Conservation (phyloP, 2,888 invertebrate genomes). For the Epicampocera succincta region DNA sequence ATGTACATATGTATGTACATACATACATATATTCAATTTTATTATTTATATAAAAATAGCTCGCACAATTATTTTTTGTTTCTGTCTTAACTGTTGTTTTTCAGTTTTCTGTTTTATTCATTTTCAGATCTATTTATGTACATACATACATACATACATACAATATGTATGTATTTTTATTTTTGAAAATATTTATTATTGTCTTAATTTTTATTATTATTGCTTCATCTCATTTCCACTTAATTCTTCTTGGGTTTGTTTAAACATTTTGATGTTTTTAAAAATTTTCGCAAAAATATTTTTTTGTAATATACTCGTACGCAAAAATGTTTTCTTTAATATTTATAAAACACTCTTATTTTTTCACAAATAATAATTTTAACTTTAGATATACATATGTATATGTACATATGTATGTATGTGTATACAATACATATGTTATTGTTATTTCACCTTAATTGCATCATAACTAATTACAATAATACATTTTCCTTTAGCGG, state of each 20-base stretch:
- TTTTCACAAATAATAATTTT: neutral
- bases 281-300: constrained; percentile 7
- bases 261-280: constrained; percentile 16
- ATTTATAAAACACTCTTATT: constrained; percentile 8
- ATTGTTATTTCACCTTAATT: too few relatives aligned
- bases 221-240: constrained; percentile 21
- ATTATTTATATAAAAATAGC: constrained; percentile 56
- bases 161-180: constrained; percentile 11
- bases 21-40: neutral
- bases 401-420: too few relatives aligned
- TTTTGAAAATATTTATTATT: neutral
- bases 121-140: too few relatives aligned
- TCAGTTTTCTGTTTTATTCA: constrained; percentile 29
- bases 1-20: neutral
- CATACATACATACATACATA: too few relatives aligned
- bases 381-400: too few relatives aligned
- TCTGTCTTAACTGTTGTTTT: constrained; percentile 11
- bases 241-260: constrained; percentile 16
- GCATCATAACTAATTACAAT: too few relatives aligned
- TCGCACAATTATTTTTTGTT: constrained; percentile 38
- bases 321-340: neutral
- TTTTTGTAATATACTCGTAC: constrained; percentile 15
- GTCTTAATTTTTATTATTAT: constrained; percentile 16
- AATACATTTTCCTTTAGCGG: constrained; percentile 13
- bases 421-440: too few relatives aligned